phyloP scores from a whole-genome alignment of 2,113 vertebrate species.

The Pitta sordida region DNA sequence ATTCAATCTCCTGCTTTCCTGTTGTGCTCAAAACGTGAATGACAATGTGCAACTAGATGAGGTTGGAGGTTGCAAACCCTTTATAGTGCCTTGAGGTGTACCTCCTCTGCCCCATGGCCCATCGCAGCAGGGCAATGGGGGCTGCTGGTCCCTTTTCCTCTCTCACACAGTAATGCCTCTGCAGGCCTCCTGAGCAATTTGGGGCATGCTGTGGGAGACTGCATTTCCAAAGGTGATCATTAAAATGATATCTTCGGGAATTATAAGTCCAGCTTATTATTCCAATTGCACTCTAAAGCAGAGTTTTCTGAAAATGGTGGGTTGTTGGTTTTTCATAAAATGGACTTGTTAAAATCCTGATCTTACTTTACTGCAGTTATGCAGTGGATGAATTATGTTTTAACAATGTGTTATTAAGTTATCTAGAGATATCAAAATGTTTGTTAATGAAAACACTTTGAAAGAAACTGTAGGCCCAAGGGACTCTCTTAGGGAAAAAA shows the following conservation, averaged over 20 bases:
- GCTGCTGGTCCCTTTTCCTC: not conserved
- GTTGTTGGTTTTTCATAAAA: not conserved
- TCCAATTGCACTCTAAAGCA: not conserved
- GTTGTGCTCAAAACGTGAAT: not conserved
- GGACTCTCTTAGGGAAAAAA: not conserved
- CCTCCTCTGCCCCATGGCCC: not conserved
- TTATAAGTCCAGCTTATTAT: not conserved
- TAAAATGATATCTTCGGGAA: not conserved
- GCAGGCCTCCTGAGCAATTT: not conserved
- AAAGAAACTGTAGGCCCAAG: not conserved
- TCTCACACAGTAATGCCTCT: not conserved
- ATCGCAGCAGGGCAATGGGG: accelerated
- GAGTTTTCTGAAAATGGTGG: not conserved
- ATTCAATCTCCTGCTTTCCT: not conserved
- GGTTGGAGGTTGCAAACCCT: not conserved
- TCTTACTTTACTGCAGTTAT: not conserved
- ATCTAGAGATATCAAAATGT: not conserved
- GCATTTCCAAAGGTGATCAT: not conserved
- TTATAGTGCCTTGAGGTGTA: accelerated
- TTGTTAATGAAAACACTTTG: not conserved
- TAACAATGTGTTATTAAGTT: not conserved
- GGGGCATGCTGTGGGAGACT: not conserved
- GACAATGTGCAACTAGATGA: not conserved
- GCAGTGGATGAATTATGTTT: no score
- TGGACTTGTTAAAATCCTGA: not conserved